A percentile compares a stretch with the other conserved stretches of the same genome.
Conservation (phyloP, 2,888 invertebrate species). For the Elysia crispata region DNA sequence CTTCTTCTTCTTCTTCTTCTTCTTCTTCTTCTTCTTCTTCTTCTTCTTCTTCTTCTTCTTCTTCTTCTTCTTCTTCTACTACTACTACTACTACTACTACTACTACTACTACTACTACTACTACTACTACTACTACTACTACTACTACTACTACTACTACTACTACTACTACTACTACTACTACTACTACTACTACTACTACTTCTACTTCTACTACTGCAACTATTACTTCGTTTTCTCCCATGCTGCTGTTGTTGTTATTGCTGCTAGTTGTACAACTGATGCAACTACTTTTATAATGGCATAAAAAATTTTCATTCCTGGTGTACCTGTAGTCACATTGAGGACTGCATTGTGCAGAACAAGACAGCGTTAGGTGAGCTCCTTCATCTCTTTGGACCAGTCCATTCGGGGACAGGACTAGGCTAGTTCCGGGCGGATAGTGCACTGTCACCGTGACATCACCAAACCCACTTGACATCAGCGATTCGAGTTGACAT, state of each 20-base stretch:
- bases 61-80: too few species aligned
- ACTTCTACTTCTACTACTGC: neutral
- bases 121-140: slow-evolving; percentile 32
- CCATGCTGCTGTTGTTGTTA: neutral
- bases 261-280: too few species aligned
- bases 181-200: slow-evolving; percentile 31
- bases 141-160: slow-evolving; percentile 32
- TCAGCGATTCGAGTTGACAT: slow-evolving; percentile 27
- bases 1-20: too few species aligned
- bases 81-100: neutral
- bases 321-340: slow-evolving; percentile 38
- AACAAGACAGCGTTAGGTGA: slow-evolving; percentile 20
- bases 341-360: slow-evolving; percentile 35
- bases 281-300: too few species aligned
- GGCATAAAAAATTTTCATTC: too few species aligned
- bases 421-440: slow-evolving; percentile 39
- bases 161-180: slow-evolving; percentile 32
- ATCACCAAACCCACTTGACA: slow-evolving; percentile 30
- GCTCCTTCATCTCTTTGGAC: slow-evolving; percentile 32
- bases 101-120: neutral
- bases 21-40: too few species aligned
- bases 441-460: slow-evolving; percentile 16
- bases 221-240: too few species aligned
- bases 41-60: too few species aligned
- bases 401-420: slow-evolving; percentile 38